These are phyloP conservation scores for Apotomis betuletana DNA, from an alignment of 2,888 invertebrate genomes.

Conservation along the genomic window DNA sequence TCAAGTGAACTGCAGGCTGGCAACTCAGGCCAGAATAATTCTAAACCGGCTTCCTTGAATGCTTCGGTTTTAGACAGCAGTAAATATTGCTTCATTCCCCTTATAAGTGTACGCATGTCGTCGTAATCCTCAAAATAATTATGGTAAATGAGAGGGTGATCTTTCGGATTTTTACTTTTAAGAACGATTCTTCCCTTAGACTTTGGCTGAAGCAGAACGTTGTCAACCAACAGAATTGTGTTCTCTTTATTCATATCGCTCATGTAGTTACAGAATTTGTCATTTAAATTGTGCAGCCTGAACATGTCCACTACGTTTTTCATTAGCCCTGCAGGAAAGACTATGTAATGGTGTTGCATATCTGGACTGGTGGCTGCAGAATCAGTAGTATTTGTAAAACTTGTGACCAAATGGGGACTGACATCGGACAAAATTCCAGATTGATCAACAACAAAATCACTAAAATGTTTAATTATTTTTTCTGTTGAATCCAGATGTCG, in stretches of 20 bases:
- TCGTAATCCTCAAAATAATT: conserved; percentile 84
- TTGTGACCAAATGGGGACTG: conserved; percentile 64
- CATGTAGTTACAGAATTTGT: conserved; percentile 48
- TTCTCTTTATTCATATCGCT: conserved; percentile 57
- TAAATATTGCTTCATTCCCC: conserved; percentile 53
- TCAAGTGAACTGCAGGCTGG: conserved; percentile 59
- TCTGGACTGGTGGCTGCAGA: conserved; percentile 60
- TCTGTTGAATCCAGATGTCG: conserved; percentile 51
- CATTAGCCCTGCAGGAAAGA: conserved; percentile 56
- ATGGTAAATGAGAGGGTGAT: conserved; percentile 85
- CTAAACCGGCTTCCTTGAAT: conserved; percentile 57
- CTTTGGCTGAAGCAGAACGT: conserved; percentile 85
- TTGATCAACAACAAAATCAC: conserved; percentile 74
- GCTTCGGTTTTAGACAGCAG: conserved; percentile 58
- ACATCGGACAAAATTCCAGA: conserved; percentile 76
- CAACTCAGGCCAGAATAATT: conserved; percentile 62
- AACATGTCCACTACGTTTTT: conserved; percentile 57
- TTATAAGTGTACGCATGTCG: conserved; percentile 72
- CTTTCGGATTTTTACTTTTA: conserved; percentile 85
- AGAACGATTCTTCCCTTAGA: conserved; percentile 87
- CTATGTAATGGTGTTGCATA: conserved; percentile 61
- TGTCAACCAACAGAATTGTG: conserved; percentile 73
- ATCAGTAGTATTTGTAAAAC: conserved; percentile 65
- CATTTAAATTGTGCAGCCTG: conserved; percentile 53
- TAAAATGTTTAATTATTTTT: conserved; percentile 59